These are phyloP conservation scores for Allolobophora icterica DNA, from an alignment of 2,888 invertebrate genomes.

Conservation along the genomic window DNA sequence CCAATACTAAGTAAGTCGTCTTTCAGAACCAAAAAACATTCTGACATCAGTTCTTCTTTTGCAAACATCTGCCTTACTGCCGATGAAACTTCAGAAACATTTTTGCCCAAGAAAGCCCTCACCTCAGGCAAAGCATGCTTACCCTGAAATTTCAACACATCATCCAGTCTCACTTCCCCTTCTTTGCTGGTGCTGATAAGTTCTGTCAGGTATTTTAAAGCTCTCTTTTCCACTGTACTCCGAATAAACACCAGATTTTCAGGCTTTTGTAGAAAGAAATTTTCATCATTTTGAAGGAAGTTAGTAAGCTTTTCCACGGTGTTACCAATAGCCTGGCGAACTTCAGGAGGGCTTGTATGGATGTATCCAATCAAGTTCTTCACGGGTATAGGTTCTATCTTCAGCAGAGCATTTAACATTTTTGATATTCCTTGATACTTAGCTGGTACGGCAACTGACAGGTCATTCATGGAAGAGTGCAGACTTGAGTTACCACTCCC, in stretches of 20 bases:
- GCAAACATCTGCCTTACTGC: neutral
- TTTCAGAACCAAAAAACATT: neutral
- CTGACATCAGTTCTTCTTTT: constrained; percentile 13
- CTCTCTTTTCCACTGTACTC: neutral
- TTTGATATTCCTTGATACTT: constrained; percentile 22
- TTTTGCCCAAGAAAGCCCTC: constrained; percentile 15
- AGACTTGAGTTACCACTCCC: neutral
- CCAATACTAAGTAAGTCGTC: neutral
- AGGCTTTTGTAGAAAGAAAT: neutral
- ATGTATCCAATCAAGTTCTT: constrained; percentile 24
- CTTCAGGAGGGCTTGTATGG: constrained; percentile 3
- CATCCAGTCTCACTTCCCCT: neutral
- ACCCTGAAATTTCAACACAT: neutral
- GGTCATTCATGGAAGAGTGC: neutral
- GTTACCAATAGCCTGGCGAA: neutral
- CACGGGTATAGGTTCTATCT: neutral
- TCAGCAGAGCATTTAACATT: neutral
- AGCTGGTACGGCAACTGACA: neutral
- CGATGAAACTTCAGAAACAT: neutral
- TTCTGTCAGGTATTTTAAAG: neutral
- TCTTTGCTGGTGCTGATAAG: neutral
- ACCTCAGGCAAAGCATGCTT: neutral
- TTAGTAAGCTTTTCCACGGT: neutral
- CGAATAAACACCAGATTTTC: neutral
- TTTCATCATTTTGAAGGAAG: neutral